phyloP scores from a whole-genome alignment of 2,888 invertebrate species.

The Melangyna quadrimaculata region DNA sequence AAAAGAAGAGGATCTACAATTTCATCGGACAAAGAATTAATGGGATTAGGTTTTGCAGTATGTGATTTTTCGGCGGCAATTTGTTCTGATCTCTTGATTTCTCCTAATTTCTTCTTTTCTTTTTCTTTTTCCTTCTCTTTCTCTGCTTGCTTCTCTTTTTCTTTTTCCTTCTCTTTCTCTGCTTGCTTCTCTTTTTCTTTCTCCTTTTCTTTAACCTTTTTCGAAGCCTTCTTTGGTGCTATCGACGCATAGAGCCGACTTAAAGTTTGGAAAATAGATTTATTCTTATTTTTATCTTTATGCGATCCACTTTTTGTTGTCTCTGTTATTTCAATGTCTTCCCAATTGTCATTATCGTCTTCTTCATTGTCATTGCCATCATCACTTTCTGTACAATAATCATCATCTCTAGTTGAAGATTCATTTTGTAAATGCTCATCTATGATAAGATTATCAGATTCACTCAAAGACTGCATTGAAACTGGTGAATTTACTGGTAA shows the following conservation, averaged over 20 bases:
- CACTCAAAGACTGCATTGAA: conserved; percentile 22
- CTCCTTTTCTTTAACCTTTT: conserved; percentile 46
- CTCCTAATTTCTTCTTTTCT: not conserved
- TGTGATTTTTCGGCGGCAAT: not conserved
- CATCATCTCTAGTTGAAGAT: not conserved
- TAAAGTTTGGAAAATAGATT: conserved; percentile 73
- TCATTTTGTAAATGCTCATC: conserved; percentile 43
- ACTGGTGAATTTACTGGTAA: not conserved
- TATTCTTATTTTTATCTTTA: conserved; percentile 71
- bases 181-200: conserved; percentile 25
- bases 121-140: not conserved
- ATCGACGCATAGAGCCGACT: conserved; percentile 72
- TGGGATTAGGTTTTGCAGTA: conserved; percentile 9
- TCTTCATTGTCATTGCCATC: conserved; percentile 20
- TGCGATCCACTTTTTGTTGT: conserved; percentile 28
- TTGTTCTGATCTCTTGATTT: not conserved
- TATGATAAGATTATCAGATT: conserved; percentile 36
- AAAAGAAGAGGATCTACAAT: not conserved
- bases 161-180: conserved; percentile 30
- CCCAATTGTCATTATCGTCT: conserved; percentile 77
- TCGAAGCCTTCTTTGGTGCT: conserved; percentile 43
- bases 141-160: conserved; percentile 20
- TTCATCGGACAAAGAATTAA: not conserved
- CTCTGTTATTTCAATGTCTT: conserved; percentile 76
- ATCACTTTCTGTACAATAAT: conserved; percentile 42